A percentile compares a stretch with the other conserved stretches of the same genome.
Conservation (phyloP, 2,888 invertebrate species). For the Sinodicranocentrus sp. region DNA sequence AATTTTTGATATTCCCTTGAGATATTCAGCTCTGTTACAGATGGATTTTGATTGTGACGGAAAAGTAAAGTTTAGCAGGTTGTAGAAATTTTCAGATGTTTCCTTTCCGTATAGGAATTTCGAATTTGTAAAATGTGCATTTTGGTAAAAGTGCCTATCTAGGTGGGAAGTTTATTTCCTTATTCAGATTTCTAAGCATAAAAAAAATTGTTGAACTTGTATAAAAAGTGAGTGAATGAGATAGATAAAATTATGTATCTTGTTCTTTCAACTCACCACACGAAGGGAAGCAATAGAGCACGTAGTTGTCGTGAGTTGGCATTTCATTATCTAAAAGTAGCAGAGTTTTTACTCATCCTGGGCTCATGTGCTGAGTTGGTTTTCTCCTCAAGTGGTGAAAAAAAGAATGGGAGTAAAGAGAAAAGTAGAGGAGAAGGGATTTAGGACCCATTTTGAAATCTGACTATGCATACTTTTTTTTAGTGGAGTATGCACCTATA, state of each 20-base stretch:
- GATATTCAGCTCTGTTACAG: too few relatives aligned
- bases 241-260: conserved; percentile 30
- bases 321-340: conserved; percentile 60
- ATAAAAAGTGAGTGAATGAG: conserved; percentile 19
- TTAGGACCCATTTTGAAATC: conserved; percentile 9
- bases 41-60: too few relatives aligned
- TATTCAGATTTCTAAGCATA: background rate
- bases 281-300: conserved; percentile 17
- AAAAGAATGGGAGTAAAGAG: conserved; percentile 5
- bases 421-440: background rate
- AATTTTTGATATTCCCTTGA: too few relatives aligned
- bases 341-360: background rate
- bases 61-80: too few relatives aligned
- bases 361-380: background rate
- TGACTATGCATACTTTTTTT: background rate
- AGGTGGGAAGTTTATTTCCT: background rate
- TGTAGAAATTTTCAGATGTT: too few relatives aligned
- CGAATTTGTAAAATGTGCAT: too few relatives aligned
- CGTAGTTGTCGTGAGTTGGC: conserved; percentile 56
- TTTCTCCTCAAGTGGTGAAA: background rate
- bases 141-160: too few relatives aligned
- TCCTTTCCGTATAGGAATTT: too few relatives aligned
- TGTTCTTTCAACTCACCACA: background rate
- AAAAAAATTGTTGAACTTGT: conserved; percentile 16
- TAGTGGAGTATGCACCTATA: too few relatives aligned